phyloP scores from a whole-genome alignment of 2,888 invertebrate species.

The Perdita meconis region DNA sequence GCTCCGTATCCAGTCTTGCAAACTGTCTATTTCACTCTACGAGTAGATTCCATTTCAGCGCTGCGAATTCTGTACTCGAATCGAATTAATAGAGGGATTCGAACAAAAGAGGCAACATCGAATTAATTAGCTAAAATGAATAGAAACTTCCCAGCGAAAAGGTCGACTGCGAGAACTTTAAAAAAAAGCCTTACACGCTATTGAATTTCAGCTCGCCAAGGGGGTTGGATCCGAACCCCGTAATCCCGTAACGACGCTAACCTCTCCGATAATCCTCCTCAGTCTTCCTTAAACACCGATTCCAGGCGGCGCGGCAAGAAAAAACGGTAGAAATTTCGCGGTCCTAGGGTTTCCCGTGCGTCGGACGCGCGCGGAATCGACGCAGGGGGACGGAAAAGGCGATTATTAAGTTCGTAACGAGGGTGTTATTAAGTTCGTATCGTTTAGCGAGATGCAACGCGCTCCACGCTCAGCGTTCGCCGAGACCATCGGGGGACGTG shows the following conservation, averaged over 20 bases:
- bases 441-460: constrained; percentile 9
- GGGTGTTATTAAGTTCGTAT: constrained; percentile 2
- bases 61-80: no score
- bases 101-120: no score
- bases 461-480: constrained; percentile 1
- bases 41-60: no score
- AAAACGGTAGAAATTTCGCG: neutral
- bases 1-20: no score
- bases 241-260: neutral
- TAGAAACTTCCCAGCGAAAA: no score
- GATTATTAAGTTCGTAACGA: constrained; percentile 22
- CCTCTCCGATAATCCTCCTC: neutral
- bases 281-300: neutral
- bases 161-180: no score
- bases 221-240: no score
- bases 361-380: no score
- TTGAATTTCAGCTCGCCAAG: neutral
- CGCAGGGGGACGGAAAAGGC: neutral
- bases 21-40: no score
- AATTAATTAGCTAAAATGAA: no score
- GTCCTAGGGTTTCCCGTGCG: neutral
- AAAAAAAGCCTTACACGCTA: no score
- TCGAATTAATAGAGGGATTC: no score
- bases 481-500: constrained; percentile 7
- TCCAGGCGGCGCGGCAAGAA: neutral